Base-by-base conservation (phyloP, 1,140 invertebrate species). In the Danaus melanippus region DNA sequence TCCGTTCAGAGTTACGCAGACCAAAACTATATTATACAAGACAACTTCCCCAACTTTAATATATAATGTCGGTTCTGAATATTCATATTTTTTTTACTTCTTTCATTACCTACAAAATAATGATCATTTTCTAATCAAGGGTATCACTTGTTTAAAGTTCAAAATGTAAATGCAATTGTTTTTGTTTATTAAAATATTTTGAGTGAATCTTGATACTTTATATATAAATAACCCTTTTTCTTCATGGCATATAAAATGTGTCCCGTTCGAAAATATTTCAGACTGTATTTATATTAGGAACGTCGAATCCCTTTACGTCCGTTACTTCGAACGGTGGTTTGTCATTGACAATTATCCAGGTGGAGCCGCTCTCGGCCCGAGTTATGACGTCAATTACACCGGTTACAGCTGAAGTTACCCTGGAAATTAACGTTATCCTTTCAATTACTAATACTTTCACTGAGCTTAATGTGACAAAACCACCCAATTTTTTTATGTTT, bases 301-400 rank as follows among this genome's bases (percentile, higher is more conserved):
- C 21, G 7, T 60, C 46, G 44, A 76, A 74, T 11, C 73, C 75
- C 60, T 71, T 60, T 21, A 84, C 67, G 40, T 69, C 67, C 7
- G 77, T 76, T 39, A 77, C 70, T 51, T 86, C 69, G 17, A 69
- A 57, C 39, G 77, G 71, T 12, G 69, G 64, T 44, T 77, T 74
- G 62, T 84, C 76, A 57, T 79, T 64, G 7, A 76, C 73, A 11
- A 83, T 73, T 52, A 82, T 68, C 83, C 83, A 86, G 44, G 75
- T 79, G 21, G 77, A 69, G 9, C 80, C 74, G 56, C 61, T 77
- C 12, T 59, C 59, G 8, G 66, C 79, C 47, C 53, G 51, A 10
- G 67, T 68, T 49, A 85, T 70, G 17, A 79, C 75, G 7, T 74
- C 67, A 47, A 83, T 55, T 53, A 83, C 79, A 8, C 78, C 78